Evolutionary conservation across 2,113 vertebrate genomes (phyloP), one percentile per base, ranked within the genome.

Genomic region (Cyprinodon brontotheroides): DNA sequence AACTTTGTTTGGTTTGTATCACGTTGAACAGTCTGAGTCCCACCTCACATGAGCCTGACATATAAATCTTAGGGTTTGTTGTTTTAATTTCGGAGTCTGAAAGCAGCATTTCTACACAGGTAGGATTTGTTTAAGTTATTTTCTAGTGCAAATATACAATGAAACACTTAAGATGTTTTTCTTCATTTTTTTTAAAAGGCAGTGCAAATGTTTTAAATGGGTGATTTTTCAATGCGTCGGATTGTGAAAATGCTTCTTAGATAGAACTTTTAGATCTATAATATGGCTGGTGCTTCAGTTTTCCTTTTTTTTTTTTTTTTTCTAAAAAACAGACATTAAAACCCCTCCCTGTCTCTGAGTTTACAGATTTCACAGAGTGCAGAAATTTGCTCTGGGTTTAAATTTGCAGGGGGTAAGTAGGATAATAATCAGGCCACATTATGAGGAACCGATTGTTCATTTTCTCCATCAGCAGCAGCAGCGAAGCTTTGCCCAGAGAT

Each of bases 391-490:
- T 65, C 12, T 74, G 89, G 90, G 89, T 93, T 92, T 88, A 87
- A 92, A 92, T 93, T 91, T 92, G 89, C 70, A 87, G 87, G 91
- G 92, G 92, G 90, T 94, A 93, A 94, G 92, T 92, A 91, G 91
- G 90, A 92, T 93, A 91, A 94, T 94, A 91, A 93, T 94, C 91
- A 93, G 93, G 90, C 89, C 92, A 92, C 90, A 92, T 94, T 94
- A 94, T 92, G 86, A 94, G 88, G 92, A 95, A 93, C 92, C 92
- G 94, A 91, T 93, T 91, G 91, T 92, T 94, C 92, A 92, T 94
- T 95, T 93, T 94, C 89, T 87, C 92, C 93, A 92, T 94, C 94
- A 93, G 93, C 92, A 89, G 87, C 88, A 84, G 83, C 87, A 81
- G 84, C 88, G 80, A 79, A 89, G 93, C 92, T 91, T 92, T 91